A percentile compares a stretch with the other conserved stretches of the same genome.
These are phyloP conservation scores for Calliopum simillimum DNA, from an alignment of 2,888 invertebrate genomes.

Conservation along the genomic window DNA sequence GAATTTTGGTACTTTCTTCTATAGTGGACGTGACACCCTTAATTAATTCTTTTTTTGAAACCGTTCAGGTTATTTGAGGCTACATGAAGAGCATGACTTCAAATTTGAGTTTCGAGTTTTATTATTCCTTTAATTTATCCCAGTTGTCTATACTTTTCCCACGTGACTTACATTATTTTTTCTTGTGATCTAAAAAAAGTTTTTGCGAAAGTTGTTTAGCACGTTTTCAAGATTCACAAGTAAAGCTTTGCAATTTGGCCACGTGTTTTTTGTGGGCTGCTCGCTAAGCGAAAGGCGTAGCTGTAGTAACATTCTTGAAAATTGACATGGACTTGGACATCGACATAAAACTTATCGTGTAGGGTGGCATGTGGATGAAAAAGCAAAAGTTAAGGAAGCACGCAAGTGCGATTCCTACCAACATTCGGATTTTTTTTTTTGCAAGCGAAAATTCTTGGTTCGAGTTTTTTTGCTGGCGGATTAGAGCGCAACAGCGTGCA, in stretches of 20 bases:
- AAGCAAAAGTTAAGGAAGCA: conserved; percentile 36
- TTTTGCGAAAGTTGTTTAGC: conserved; percentile 45
- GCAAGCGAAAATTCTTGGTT: neutral
- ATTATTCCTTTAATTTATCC: conserved; percentile 31
- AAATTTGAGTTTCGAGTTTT: neutral
- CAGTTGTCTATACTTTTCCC: conserved; percentile 45
- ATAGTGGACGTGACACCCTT: too few species aligned
- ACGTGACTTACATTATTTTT: conserved; percentile 47
- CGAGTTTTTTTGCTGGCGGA: neutral
- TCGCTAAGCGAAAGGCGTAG: conserved; percentile 15
- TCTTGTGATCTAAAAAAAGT: conserved; percentile 34
- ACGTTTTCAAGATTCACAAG: conserved; percentile 43
- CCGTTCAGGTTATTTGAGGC: too few species aligned
- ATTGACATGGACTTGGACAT: conserved; percentile 42
- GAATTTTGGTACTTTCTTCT: too few species aligned
- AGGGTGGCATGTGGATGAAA: conserved; percentile 1
- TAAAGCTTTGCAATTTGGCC: conserved; percentile 38
- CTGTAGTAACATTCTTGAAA: conserved; percentile 29
- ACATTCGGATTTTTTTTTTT: conserved; percentile 10
- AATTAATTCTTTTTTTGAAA: too few species aligned
- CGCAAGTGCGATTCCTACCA: conserved; percentile 21
- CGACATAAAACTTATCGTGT: conserved; percentile 42
- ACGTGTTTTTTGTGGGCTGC: conserved; percentile 41
- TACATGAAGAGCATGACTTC: too few species aligned
- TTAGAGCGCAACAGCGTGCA: conserved; percentile 5